phyloP scores from a whole-genome alignment of 2,888 invertebrate genomes.

The Drosophila mettleri region DNA sequence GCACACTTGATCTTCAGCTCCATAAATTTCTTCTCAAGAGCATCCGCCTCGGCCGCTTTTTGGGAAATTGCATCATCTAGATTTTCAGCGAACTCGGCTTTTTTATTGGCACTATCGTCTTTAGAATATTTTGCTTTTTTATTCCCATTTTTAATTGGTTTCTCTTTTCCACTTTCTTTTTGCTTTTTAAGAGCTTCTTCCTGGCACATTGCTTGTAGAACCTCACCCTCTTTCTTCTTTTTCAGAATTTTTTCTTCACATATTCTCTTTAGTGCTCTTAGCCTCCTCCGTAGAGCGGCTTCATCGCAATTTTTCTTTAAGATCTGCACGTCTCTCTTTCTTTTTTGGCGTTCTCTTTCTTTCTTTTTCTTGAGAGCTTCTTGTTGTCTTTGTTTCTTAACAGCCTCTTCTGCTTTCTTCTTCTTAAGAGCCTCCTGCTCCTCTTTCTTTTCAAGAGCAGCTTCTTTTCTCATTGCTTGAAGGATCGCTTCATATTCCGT shows the following conservation, averaged over 20 bases:
- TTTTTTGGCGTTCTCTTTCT: background rate
- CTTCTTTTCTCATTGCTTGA: background rate
- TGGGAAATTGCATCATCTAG: background rate
- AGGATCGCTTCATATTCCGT: background rate
- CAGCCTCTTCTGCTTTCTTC: background rate
- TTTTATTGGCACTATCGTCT: background rate
- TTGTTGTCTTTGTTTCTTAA: background rate
- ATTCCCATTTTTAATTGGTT: background rate
- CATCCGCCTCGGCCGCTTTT: background rate
- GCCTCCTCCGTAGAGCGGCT: background rate
- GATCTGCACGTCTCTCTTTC: background rate
- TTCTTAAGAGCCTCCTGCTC: background rate
- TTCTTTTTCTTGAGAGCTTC: background rate
- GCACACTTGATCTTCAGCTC: background rate
- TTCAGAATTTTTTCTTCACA: slow-evolving; percentile 11
- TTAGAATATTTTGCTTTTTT: background rate
- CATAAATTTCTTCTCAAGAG: background rate
- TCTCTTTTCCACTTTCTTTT: background rate
- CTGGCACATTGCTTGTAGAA: background rate
- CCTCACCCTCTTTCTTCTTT: background rate
- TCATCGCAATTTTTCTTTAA: background rate
- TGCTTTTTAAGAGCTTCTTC: background rate
- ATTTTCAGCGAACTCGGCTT: no score
- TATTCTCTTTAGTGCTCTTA: background rate
- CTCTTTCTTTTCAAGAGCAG: background rate